Base-by-base conservation (phyloP, 2,113 vertebrate species). In the Marmota flaviventris region DNA sequence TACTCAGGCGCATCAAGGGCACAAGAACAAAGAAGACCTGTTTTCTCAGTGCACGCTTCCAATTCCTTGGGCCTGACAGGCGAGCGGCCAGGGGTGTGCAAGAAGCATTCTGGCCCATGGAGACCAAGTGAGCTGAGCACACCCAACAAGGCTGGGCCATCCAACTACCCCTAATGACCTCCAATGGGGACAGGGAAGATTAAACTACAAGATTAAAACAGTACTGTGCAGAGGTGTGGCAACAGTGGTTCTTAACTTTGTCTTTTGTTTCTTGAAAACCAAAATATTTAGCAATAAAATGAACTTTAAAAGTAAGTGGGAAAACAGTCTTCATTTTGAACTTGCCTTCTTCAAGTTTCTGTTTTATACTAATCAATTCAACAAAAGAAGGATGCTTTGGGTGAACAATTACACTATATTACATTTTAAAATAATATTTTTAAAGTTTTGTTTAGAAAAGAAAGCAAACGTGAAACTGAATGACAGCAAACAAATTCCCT, bases 221-320 rank as follows among this genome's bases (percentile, higher is more conserved):
- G n/a, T 1, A 5, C 48, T 0, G 2, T 2, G 17, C 45, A 16
- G 20, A 32, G 22, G 63, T 1, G 0, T 29, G 8, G 3, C 37
- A 63, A 42, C 6, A 39, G 3, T 9, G 9, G 20, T 12, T 42
- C 34, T n/a, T 1, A 25, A 32, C 34, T n/a, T 37, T 72, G 27
- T 1, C 4, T 2, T n/a, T 5, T 32, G n/a, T 51, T 73, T 91
- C 48, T 69, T 29, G 45, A 78, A 84, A 93, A 58, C 48, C 37
- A 69, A 58, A 39, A 4, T 20, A 84, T 25, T 22, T 73, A 32
- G 18, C 9, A 51, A 25, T 24, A 32, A 48, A 29, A 39, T 58
- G 8, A 69, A 88, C 4, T 42, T 58, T 32, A 72, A 2, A 85
- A 65, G 42, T 22, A 63, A 37, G 37, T 4, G 24, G 27, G 42